Evolutionary conservation across 2,113 vertebrate genomes (phyloP).

Genomic region (Anhinga rufa): DNA sequence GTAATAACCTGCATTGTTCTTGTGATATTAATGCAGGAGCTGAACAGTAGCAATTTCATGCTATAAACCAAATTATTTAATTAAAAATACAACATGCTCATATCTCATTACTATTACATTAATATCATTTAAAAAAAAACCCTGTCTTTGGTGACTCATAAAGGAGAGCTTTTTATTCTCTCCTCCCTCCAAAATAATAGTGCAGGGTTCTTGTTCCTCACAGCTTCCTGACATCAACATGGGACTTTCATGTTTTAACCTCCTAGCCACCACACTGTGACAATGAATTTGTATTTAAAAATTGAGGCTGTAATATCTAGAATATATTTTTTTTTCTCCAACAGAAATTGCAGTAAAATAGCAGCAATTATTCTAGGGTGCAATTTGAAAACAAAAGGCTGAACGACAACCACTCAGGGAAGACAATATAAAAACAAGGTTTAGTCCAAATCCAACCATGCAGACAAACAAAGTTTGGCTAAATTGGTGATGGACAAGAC

Average conservation of each 20-base stretch:
- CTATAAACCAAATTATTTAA: background rate
- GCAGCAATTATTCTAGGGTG: background rate
- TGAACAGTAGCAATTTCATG: background rate
- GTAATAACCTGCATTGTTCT: background rate
- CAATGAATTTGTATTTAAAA: background rate
- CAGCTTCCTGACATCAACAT: background rate
- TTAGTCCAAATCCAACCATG: background rate
- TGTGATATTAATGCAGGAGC: background rate
- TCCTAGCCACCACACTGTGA: background rate
- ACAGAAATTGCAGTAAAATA: background rate
- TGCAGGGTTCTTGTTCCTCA: background rate
- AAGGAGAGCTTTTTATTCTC: background rate
- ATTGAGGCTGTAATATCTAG: background rate
- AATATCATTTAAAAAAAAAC: background rate
- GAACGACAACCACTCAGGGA: background rate
- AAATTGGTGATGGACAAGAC: background rate
- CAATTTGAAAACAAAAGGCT: background rate
- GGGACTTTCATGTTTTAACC: background rate
- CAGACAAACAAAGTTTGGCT: background rate
- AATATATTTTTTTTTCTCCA: background rate
- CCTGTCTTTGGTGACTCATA: background rate
- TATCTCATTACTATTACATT: background rate
- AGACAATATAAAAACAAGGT: background rate
- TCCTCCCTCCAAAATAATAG: background rate
- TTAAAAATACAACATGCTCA: background rate